Evolutionary conservation across 2,797 vertebrate species (phyloP).

Genomic region (Ambastaia sidthimunki): DNA sequence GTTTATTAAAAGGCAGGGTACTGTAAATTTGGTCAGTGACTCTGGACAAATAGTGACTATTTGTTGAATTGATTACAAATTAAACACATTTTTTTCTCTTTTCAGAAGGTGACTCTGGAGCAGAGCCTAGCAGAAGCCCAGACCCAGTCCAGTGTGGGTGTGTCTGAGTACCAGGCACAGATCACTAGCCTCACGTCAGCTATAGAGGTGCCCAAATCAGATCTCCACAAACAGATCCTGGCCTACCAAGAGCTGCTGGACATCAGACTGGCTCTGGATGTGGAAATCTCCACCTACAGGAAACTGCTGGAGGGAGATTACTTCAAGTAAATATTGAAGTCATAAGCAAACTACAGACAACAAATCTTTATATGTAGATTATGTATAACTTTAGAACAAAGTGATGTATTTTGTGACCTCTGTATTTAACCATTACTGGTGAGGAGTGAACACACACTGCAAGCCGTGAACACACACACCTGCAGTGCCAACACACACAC

Average conservation of each 20-base stretch:
- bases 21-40: neutral
- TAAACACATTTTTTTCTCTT: neutral
- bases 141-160: slow-evolving; percentile 65
- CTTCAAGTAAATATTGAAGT: slow-evolving; percentile 67
- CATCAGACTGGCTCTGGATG: slow-evolving; percentile 70
- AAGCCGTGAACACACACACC: too few species aligned
- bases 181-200: slow-evolving; percentile 66
- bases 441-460: too few species aligned
- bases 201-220: slow-evolving; percentile 69
- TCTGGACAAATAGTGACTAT: too few species aligned
- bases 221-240: slow-evolving; percentile 72
- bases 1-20: neutral
- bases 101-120: slow-evolving; percentile 68
- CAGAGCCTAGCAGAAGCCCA: slow-evolving; percentile 67
- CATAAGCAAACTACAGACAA: neutral
- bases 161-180: slow-evolving; percentile 68
- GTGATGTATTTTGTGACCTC: too few species aligned
- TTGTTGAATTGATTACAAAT: neutral
- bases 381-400: too few species aligned
- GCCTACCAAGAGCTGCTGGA: slow-evolving; percentile 73
- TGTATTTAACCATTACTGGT: too few species aligned
- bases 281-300: slow-evolving; percentile 72
- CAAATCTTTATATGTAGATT: neutral
- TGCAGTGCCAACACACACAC: too few species aligned
- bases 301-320: slow-evolving; percentile 71